Conservation (phyloP, 2,888 invertebrate genomes). For the Lomographa bimaculata region DNA sequence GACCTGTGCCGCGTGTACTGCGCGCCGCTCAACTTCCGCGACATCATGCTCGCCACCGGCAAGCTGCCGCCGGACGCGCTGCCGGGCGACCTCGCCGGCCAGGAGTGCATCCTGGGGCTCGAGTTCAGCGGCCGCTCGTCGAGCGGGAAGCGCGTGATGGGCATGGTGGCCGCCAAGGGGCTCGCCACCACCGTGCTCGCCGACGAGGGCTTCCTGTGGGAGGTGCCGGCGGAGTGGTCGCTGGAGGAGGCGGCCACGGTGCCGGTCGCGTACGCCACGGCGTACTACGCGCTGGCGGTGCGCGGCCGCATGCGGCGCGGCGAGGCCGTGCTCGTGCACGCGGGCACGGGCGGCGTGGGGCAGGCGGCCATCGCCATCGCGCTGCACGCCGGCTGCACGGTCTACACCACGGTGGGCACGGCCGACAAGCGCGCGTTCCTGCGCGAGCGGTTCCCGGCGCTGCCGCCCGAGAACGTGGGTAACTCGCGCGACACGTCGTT, state of each 20-base stretch:
- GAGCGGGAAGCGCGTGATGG: constrained; percentile 93
- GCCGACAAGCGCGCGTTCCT: constrained; percentile 94
- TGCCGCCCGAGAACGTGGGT: constrained; percentile 92
- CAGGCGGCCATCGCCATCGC: constrained; percentile 98
- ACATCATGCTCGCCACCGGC: constrained; percentile 98
- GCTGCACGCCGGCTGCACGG: constrained; percentile 93
- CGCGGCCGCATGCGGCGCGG: constrained; percentile 93
- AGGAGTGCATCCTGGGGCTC: constrained; percentile 97
- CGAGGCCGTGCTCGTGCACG: constrained; percentile 95
- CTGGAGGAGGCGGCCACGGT: constrained; percentile 97
- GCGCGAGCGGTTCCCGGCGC: constrained; percentile 89
- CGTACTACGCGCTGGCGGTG: constrained; percentile 94
- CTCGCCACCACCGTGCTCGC: constrained; percentile 95
- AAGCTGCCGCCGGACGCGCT: constrained; percentile 98
- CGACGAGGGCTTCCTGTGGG: constrained; percentile 93
- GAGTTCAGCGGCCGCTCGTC: constrained; percentile 95
- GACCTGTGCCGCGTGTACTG: constrained; percentile 95
- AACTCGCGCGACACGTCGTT: constrained; percentile 96
- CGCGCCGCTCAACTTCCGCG: constrained; percentile 98
- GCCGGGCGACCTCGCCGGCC: constrained; percentile 93
- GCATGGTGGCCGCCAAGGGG: constrained; percentile 94
- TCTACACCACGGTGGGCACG: constrained; percentile 96
- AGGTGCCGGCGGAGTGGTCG: constrained; percentile 93
- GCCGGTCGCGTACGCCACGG: constrained; percentile 96
- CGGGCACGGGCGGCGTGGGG: constrained; percentile 98